Base-by-base conservation (phyloP, 1,140 invertebrate species). In the Mycetomoellerius zeteki region DNA sequence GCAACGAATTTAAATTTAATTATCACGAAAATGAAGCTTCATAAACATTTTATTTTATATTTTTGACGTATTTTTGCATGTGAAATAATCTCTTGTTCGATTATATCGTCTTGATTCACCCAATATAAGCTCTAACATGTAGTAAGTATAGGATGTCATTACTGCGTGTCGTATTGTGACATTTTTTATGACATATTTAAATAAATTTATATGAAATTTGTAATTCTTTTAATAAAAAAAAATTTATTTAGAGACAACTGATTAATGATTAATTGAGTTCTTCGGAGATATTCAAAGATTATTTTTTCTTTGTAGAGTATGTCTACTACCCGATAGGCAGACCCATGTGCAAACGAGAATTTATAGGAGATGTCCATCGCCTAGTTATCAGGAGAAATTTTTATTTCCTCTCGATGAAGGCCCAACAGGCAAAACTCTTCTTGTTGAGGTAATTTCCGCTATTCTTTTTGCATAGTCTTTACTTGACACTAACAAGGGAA, bases 351-450 rank as follows among this genome's bases (percentile, higher is more conserved):
- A 98, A 94, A 98, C 97, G 14, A 97, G 97, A 94, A 96, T 97
- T 86, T 97, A 97, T 89, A 96, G 96, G 76, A 96, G 96, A 81
- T 96, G 96, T 21, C 96, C 96, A 73, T 97, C 96, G 86, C 97
- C 97, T 0, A 96, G 97, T 81, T 98, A 97, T 94, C 97, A 98
- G 90, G 97, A 98, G 92, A 96, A 97, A 60, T 98, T 98, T 93
- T 94, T 97, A 75, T 97, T 98, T 92, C 96, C 96, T 2, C 94
- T 98, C 52, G 97, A 97, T 33, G 93, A 93, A 47, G 92, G 90
- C 21, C 92, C 94, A 14, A 73, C 92, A 2, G 93, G 93, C 10
- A 92, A 91, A 81, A 94, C 92, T 6, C 90, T 95, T 37, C 88
- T 94, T 5, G 91, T 95, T 21, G 93, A 95, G 90, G 94, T 95